Evolutionary conservation across 2,888 invertebrate species (phyloP), one percentile per base, ranked within the genome.

Genomic region (Drosophila glabriapex): DNA sequence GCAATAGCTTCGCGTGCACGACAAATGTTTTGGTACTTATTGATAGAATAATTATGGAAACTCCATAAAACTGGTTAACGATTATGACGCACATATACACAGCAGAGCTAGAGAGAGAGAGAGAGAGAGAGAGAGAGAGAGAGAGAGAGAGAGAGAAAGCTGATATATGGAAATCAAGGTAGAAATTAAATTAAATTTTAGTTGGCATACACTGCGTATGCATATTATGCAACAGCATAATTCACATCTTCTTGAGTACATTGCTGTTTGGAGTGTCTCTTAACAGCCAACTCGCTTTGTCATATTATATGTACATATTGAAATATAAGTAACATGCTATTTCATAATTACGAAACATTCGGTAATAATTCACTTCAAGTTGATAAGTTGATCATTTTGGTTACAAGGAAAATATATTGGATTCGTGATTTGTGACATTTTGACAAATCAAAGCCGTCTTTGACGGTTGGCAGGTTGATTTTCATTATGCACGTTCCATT

Each of bases 1-100:
- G 22, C 52, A 61, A 29, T 41, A 62, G 76, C 82, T 72, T 67
- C 80, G 80, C 76, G 75, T 81, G 88, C 81, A 86, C 82, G 78
- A 90, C 87, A 90, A 88, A 84, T 88, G 91, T 80, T 89, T 82
- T 77, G 80, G 78, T 86, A 82, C 87, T 88, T 89, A 88, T 89
- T 90, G 89, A 90, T 89, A 86, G 73, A 84, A 90, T 88, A 88
- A 90, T 88, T 90, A 89, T 82, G 77, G 84, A 76, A 76, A 82
- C 77, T 76, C 82, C 84, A 90, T 90, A 82, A 89, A 90, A 86
- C 80, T 69, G 78, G 75, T 90, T 90, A 88, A 87, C 80, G 82
- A 83, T 85, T 80, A 90, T 86, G 82, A 76, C 76, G 56, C 73
- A 87, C 7, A 37, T 39, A 61, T 46, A 69, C 50, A 68, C 39